These are phyloP conservation scores for Aromia moschata DNA, from an alignment of 2,888 invertebrate species.

Conservation along the genomic window DNA sequence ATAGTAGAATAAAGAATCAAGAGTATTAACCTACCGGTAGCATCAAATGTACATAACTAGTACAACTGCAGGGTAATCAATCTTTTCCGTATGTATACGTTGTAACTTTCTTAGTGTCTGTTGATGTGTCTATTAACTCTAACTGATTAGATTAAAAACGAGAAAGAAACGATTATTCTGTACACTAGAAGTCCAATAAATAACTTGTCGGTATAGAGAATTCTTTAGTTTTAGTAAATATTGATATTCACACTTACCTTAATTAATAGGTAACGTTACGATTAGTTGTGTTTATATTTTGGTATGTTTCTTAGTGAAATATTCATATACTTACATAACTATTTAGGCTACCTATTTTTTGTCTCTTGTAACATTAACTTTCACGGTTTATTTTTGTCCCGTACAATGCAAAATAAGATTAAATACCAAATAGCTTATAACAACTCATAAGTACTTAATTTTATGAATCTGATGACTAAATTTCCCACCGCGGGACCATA, in stretches of 20 bases:
- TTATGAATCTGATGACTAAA: too few relatives aligned
- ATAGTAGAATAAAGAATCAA: neutral
- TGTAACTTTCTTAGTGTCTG: too few relatives aligned
- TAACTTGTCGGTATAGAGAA: neutral
- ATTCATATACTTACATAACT: neutral
- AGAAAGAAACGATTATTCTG: neutral
- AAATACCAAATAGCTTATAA: too few relatives aligned
- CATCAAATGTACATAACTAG: too few relatives aligned
- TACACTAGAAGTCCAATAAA: neutral
- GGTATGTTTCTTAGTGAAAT: neutral
- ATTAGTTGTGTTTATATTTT: constrained; percentile 8
- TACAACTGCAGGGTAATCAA: neutral
- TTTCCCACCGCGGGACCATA: too few relatives aligned
- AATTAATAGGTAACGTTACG: constrained; percentile 12
- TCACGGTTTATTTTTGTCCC: neutral
- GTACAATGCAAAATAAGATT: too few relatives aligned
- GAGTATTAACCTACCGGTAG: too few relatives aligned
- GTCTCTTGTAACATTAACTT: neutral
- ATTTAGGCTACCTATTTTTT: neutral
- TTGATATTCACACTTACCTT: constrained; percentile 10
- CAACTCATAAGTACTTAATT: too few relatives aligned
- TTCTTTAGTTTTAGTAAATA: constrained; percentile 11
- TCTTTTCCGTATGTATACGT: neutral
- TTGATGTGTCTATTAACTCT: neutral
- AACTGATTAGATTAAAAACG: neutral